Evolutionary conservation across 2,797 vertebrate species (phyloP).

Genomic region (Crax fasciolata): DNA sequence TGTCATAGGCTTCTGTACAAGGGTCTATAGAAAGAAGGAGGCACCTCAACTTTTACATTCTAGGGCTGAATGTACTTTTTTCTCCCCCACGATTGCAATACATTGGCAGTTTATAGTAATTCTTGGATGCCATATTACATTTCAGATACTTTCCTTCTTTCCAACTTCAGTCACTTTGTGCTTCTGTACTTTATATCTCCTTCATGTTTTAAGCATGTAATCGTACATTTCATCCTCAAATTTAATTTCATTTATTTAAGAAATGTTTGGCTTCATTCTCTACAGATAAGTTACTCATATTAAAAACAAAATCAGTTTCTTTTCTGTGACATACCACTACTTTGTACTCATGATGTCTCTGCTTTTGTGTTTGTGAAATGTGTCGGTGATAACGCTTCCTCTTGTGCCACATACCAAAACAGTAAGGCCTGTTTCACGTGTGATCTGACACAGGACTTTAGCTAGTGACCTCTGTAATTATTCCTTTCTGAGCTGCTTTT

Average conservation of each 20-base stretch:
- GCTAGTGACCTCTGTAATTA: background rate
- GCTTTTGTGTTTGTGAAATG: background rate
- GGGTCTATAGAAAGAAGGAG: background rate
- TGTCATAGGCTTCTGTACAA: background rate
- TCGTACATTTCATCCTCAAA: background rate
- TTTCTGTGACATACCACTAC: background rate
- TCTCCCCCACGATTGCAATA: background rate
- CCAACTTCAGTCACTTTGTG: background rate
- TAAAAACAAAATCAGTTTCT: background rate
- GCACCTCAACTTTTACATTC: background rate
- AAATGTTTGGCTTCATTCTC: background rate
- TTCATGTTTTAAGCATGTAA: background rate
- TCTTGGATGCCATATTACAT: background rate
- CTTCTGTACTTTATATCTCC: background rate
- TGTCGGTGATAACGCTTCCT: background rate
- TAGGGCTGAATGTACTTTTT: background rate
- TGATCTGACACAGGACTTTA: background rate
- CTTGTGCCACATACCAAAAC: background rate
- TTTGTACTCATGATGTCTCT: background rate
- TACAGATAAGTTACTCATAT: background rate
- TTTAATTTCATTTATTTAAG: background rate
- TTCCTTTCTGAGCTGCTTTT: constrained; percentile 53
- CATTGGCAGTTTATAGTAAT: background rate
- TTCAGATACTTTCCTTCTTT: background rate
- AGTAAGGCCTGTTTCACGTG: accelerated